Conservation (phyloP, 2,888 invertebrate species). For the Pterostichus niger region DNA sequence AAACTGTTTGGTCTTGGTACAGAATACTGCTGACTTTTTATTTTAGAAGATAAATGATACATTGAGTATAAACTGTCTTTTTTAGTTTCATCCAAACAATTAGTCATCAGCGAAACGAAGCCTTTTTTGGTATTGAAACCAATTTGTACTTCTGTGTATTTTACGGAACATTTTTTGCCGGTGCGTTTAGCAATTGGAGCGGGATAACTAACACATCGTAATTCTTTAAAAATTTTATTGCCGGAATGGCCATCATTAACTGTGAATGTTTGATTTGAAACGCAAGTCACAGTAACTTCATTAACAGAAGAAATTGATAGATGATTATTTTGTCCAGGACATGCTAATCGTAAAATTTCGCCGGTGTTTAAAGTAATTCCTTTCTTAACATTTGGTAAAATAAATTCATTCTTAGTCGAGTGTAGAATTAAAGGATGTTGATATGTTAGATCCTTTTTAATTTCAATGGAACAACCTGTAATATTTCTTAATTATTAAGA, state of each 20-base stretch:
- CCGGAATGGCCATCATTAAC: conserved; percentile 66
- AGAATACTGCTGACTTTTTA: conserved; percentile 77
- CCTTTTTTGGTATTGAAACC: conserved; percentile 78
- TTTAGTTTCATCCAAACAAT: conserved; percentile 79
- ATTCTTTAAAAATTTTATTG: conserved; percentile 74
- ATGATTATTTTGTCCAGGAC: conserved; percentile 49
- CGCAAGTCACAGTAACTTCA: conserved; percentile 69
- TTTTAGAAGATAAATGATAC: conserved; percentile 77
- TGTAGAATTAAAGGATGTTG: conserved; percentile 73
- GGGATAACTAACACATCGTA: conserved; percentile 77
- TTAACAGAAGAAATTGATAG: conserved; percentile 32
- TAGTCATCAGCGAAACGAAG: conserved; percentile 78
- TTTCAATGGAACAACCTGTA: conserved; percentile 70
- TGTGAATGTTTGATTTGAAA: conserved; percentile 70
- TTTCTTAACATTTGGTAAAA: conserved; percentile 45
- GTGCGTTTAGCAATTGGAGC: conserved; percentile 76
- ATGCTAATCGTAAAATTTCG: conserved; percentile 28
- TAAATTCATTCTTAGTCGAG: conserved; percentile 49
- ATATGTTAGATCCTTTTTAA: conserved; percentile 71
- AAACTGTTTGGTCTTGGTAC: conserved; percentile 78
- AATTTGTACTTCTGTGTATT: conserved; percentile 78
- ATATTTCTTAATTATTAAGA: not conserved
- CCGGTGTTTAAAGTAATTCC: conserved; percentile 29
- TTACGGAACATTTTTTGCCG: conserved; percentile 76
- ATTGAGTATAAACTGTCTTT: conserved; percentile 79